Evolutionary conservation across 2,888 invertebrate species (phyloP), one percentile per base, ranked within the genome.

Genomic region (Lottia scabra): DNA sequence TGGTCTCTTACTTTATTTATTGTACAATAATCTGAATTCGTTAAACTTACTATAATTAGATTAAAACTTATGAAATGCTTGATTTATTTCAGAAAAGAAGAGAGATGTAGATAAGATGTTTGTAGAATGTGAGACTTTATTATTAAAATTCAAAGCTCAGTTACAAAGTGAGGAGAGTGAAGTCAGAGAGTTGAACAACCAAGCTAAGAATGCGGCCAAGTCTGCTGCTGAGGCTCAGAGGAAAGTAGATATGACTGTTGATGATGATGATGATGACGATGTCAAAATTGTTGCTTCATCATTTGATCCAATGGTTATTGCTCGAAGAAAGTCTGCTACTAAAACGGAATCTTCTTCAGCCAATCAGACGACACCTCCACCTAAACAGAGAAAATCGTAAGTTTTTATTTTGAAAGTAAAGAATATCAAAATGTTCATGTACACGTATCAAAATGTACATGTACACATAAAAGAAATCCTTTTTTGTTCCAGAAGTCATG

Each of bases 211-310:
- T 23, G 56, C 56, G 0, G 56, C 56, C 56, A 56, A 19, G 23
- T 19, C 23, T 23, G 56, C 56, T 23, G 56, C 56, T 56, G 56
- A 56, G 12, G 56, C 56, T 56, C 56, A 56, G 10, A 19, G 56
- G 10, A 56, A 23, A 23, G 56, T 56, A 23, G 56, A 56, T 56
- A 23, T 56, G 23, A 23, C 23, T 68, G 77, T 76, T 27, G 81
- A 82, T 67, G 81, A 84, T 45, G 85, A 85, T 65, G 82, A 83
- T 65, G 87, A 87, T 75, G 86, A 86, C 72, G 87, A 87, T 75
- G 83, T 87, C 13, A 81, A 84, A 75, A 81, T 87, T 62, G 81
- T 87, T 13, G 78, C 83, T 72, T 77, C 83, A n/a, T 80, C 81
- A 15, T 82, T 77, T 76, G 81, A 81, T 45, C 80, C 81, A 8